Evolutionary conservation across 2,888 invertebrate genomes (phyloP).

Genomic region (Aporophyla lueneburgensis): DNA sequence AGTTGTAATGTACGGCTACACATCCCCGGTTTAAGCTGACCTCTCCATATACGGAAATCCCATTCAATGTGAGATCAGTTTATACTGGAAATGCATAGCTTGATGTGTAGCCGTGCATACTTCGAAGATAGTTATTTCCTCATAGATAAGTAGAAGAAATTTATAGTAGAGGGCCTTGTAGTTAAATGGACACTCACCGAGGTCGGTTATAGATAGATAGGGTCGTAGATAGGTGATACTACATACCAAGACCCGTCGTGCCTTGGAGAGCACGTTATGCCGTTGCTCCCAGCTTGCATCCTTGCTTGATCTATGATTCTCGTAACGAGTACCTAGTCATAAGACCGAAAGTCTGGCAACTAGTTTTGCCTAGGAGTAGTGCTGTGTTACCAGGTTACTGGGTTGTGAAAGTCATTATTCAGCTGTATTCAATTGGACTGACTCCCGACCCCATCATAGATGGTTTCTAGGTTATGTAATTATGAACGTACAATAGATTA

Average conservation of each 20-base stretch:
- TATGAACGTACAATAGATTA: not conserved
- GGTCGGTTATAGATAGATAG: no score
- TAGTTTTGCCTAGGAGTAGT: not conserved
- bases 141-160: not conserved
- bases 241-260: no score
- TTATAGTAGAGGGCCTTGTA: not conserved
- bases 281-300: no score
- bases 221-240: not conserved
- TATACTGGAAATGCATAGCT: no score
- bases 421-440: not conserved
- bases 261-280: no score
- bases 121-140: not conserved
- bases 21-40: no score
- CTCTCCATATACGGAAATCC: no score
- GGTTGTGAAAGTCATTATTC: no score
- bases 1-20: not conserved
- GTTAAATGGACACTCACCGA: not conserved
- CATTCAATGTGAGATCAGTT: no score
- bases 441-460: not conserved
- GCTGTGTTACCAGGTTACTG: no score
- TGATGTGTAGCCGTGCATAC: no score
- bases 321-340: not conserved
- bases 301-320: not conserved
- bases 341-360: not conserved
- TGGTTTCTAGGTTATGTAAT: not conserved